A percentile compares a stretch with the other conserved stretches of the same genome.
Evolutionary conservation across 1,140 invertebrate species (phyloP).

Genomic region (Bombus cullumanus): DNA sequence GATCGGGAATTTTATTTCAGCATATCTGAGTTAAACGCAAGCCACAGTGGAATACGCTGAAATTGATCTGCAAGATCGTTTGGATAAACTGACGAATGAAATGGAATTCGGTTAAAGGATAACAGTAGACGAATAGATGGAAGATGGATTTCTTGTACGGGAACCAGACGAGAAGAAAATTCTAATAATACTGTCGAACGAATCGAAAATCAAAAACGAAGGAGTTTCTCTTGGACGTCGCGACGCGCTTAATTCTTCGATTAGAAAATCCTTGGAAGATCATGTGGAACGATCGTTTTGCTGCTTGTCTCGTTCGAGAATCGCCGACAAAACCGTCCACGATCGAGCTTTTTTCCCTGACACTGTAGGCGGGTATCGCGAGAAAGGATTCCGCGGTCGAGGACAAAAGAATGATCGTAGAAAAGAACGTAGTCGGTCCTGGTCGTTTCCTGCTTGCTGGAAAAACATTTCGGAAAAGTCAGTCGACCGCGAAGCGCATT

Average conservation of each 20-base stretch:
- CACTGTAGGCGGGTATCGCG: conserved; percentile 7
- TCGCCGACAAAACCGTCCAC: conserved; percentile 3
- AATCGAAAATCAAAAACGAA: not conserved
- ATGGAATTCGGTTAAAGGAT: not conserved
- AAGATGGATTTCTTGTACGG: not conserved
- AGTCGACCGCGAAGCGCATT: conserved; percentile 51
- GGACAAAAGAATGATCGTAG: conserved; percentile 41
- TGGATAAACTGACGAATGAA: not conserved
- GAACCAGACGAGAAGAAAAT: not conserved
- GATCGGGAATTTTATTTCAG: not conserved
- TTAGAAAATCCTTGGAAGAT: conserved; percentile 2
- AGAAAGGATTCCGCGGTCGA: conserved; percentile 52
- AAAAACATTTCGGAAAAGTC: conserved; percentile 66
- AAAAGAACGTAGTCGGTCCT: not conserved
- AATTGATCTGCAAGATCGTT: not conserved
- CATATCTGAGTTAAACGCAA: not conserved
- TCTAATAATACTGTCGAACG: not conserved
- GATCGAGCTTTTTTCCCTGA: not conserved
- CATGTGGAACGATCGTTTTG: not conserved
- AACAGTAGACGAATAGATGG: not conserved
- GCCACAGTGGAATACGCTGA: not conserved
- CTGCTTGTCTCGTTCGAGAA: not conserved
- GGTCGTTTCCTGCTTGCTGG: conserved; percentile 37
- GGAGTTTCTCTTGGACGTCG: not conserved
- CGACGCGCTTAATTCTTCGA: not conserved